Base-by-base conservation (phyloP, 2,888 invertebrate genomes). In the Apantesis nais region DNA sequence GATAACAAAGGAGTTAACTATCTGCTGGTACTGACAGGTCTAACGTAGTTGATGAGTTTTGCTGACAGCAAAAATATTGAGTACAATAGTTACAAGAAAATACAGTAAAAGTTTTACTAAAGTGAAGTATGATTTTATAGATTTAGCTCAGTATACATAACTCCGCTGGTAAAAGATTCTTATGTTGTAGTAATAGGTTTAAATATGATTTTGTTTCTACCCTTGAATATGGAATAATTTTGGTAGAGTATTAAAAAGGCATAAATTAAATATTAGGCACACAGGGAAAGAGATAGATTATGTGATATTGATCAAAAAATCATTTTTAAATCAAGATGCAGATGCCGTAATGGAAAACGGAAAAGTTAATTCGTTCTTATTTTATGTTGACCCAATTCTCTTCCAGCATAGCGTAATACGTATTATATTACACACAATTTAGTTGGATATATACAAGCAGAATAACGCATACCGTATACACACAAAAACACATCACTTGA, bases 401-500 rank as follows among this genome's bases (percentile, higher is more conserved):
- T 25, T n/a, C n/a, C 11, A 52, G 11, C n/a, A n/a, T n/a, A 52
- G 22, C n/a, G 48, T 52, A n/a, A 25, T 55, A 55, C 25, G 25
- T 29, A 58, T 58, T 29, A 8, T 29, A 29, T 58, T 29, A 16
- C 29, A 58, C 48, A 55, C 11, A 55, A 71, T 75, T 73, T 66
- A 72, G 48, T 61, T 66, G 31, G 64, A 69, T 48, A 39, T 69
- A 71, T 72, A 69, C 31, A 71, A 75, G 62, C 66, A 58, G 52
- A 52, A 25, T 62, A 65, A 63, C 66, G 31, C 48, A 14, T 22
- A 70, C 67, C 58, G 31, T 72, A 66, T 66, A 72, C 67, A 68
- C 67, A 78, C 76, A 78, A 82, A 83, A 85, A 83, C 82, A 80
- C 78, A 82, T 82, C 75, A 78, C 78, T 77, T 77, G 66, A 78